Evolutionary conservation across 1,140 invertebrate species (phyloP).

Genomic region (Zaprionus vittiger): DNA sequence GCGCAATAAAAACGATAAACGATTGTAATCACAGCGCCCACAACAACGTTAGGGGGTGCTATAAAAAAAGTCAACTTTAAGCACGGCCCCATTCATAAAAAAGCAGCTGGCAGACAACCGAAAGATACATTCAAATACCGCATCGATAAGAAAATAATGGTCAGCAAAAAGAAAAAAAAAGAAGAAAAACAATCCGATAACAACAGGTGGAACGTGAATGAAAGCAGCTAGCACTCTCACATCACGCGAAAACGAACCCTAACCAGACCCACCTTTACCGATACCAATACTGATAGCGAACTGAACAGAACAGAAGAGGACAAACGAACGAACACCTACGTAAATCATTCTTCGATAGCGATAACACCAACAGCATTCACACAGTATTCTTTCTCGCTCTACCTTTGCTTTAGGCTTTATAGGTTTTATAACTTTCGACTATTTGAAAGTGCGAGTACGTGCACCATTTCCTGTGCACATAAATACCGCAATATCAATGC

Average conservation of each 20-base stretch:
- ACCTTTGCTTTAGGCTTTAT: constrained; percentile 15
- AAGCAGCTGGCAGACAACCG: constrained; percentile 15
- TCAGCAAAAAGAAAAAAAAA: not conserved
- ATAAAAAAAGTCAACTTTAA: constrained; percentile 33
- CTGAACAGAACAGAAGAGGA: not conserved
- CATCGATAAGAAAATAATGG: constrained; percentile 49
- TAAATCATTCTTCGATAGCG: constrained; percentile 40
- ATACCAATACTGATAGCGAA: constrained; percentile 22
- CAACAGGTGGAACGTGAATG: constrained; percentile 75
- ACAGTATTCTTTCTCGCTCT: not conserved
- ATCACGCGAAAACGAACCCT: constrained; percentile 7
- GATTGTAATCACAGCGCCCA: constrained; percentile 9
- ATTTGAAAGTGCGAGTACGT: constrained; percentile 16
- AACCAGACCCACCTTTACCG: not conserved
- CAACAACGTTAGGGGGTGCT: not conserved
- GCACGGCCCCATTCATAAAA: constrained; percentile 65
- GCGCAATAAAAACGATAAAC: not conserved
- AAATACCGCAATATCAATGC: constrained; percentile 73
- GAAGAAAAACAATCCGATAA: constrained; percentile 26
- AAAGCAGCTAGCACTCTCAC: constrained; percentile 53
- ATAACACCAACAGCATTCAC: constrained; percentile 33
- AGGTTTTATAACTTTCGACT: constrained; percentile 30
- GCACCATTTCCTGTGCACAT: constrained; percentile 69
- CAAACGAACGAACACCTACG: constrained; percentile 11
- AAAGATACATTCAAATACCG: constrained; percentile 57